Percentiles rank a stretch among this genome's conserved stretches.
Evolutionary conservation across 2,797 vertebrate species (phyloP).

Genomic region (Premnoplex brunnescens): DNA sequence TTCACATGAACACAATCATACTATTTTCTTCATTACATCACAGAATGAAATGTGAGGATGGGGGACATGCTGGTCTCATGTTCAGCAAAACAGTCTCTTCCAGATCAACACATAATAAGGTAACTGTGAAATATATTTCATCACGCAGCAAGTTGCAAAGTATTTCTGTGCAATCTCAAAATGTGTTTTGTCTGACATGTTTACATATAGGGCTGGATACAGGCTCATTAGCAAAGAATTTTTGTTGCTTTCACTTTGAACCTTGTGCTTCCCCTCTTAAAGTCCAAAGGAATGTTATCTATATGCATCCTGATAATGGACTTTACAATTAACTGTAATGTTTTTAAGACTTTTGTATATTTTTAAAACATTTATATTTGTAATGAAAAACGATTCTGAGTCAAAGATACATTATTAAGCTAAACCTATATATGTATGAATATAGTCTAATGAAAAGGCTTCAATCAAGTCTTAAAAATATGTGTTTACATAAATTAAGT

Average conservation of each 20-base stretch:
- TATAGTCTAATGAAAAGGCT: not conserved
- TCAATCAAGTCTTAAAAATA: not conserved
- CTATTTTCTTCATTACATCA: not conserved
- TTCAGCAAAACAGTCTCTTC: not conserved
- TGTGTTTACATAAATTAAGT: not conserved
- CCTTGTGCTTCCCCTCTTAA: not conserved
- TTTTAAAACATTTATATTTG: not conserved
- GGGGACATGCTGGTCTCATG: not conserved
- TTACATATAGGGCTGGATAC: not conserved
- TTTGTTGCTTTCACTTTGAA: not conserved
- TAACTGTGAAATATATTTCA: not conserved
- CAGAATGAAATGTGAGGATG: not conserved
- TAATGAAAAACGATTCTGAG: not conserved
- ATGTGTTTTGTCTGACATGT: not conserved
- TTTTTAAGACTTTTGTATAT: not conserved
- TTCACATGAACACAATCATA: rapidly evolving
- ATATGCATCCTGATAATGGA: not conserved
- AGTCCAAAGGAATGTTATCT: not conserved
- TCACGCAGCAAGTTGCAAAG: not conserved
- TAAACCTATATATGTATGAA: not conserved
- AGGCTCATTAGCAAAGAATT: not conserved
- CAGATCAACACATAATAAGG: not conserved
- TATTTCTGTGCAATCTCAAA: not conserved
- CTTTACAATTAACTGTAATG: not conserved
- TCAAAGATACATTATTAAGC: not conserved